Percentiles rank a stretch among this genome's conserved stretches.
Evolutionary conservation across 1,140 invertebrate genomes (phyloP).

Genomic region (Euura saliciscinereae): DNA sequence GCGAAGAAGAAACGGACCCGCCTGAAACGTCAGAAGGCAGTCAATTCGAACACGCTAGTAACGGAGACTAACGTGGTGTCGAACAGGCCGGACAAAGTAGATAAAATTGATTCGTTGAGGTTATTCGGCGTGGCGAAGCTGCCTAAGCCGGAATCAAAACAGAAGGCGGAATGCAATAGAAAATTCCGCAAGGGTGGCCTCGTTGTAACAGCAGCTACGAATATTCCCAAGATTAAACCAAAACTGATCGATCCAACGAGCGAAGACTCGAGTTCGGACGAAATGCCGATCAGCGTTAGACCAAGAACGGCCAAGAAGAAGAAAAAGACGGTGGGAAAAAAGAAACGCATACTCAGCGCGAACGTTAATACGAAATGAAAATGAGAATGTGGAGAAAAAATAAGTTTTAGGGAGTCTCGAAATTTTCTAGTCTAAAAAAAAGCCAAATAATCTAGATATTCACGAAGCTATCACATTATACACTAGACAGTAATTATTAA

Average conservation of each 20-base stretch:
- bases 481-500: too few relatives aligned
- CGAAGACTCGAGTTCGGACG: constrained; percentile 62
- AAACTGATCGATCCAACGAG: constrained; percentile 42
- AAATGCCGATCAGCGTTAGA: constrained; percentile 54
- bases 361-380: neutral
- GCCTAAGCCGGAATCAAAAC: constrained; percentile 48
- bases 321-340: constrained; percentile 47
- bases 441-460: too few relatives aligned
- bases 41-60: constrained; percentile 25
- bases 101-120: constrained; percentile 47
- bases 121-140: constrained; percentile 51
- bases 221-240: constrained; percentile 45
- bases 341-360: constrained; percentile 27
- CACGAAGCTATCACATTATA: too few relatives aligned
- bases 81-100: constrained; percentile 15
- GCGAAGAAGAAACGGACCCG: constrained; percentile 61
- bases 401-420: too few relatives aligned
- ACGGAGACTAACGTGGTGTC: constrained; percentile 16
- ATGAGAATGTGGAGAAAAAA: too few relatives aligned
- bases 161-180: constrained; percentile 48
- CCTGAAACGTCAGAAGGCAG: constrained; percentile 41
- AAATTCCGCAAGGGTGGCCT: constrained; percentile 66
- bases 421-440: too few relatives aligned
- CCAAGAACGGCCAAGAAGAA: constrained; percentile 60
- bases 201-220: constrained; percentile 56